Evolutionary conservation across 92 coral and sea anemone species (phyloP).

Genomic region (Parazoanthus swiftii): DNA sequence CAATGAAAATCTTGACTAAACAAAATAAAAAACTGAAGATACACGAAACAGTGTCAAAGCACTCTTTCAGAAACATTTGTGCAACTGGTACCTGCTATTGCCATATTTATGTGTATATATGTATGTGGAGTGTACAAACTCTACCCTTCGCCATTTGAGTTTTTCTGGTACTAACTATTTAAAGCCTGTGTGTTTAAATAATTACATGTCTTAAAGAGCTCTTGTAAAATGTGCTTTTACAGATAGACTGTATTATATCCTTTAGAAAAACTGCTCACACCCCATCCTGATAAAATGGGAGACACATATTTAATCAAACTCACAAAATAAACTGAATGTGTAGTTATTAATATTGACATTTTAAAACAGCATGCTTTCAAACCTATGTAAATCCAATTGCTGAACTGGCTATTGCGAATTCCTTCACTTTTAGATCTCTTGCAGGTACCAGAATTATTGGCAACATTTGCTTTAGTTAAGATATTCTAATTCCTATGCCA

Average conservation of each 20-base stretch:
- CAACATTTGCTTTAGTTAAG: background rate
- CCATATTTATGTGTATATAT: no score
- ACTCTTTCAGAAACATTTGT: background rate
- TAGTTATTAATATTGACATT: conserved; percentile 1
- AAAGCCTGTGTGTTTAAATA: background rate
- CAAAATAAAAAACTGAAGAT: background rate
- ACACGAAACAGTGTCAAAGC: background rate
- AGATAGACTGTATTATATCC: background rate
- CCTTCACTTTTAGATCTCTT: background rate
- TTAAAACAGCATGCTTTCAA: conserved; percentile 7
- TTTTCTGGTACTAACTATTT: background rate
- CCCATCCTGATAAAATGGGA: background rate
- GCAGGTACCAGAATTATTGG: conserved; percentile 21
- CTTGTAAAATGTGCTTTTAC: background rate
- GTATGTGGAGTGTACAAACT: background rate
- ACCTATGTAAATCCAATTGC: conserved; percentile 4
- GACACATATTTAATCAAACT: background rate
- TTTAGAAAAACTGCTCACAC: background rate
- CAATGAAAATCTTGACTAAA: background rate
- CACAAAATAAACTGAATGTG: background rate
- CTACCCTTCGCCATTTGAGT: no score
- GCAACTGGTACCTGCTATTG: conserved; percentile 22
- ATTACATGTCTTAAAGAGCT: background rate
- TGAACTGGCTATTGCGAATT: conserved; percentile 6
- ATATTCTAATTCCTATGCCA: background rate